Evolutionary conservation across 1,140 invertebrate genomes (phyloP), one percentile per base, ranked within the genome.

Genomic region (Pseudoatta argentina): DNA sequence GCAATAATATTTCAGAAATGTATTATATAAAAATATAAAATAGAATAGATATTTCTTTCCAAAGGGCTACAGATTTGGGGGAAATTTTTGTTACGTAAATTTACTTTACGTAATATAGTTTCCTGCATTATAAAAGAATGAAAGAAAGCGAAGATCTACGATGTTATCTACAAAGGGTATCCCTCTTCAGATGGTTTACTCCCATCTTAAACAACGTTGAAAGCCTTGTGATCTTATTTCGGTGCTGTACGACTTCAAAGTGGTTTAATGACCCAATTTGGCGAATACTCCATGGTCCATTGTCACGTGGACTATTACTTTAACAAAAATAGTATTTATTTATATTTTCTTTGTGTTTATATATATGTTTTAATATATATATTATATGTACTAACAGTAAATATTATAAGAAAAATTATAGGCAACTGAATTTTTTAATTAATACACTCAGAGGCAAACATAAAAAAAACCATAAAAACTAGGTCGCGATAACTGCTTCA

Each of bases 231-330:
- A 83, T 83, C 55, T 83, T 75, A 75, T 75, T 83, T 83, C 55
- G 69, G 53, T 39, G 16, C 18, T 63, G 39, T 75, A 61, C 79
- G 59, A 82, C 67, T 73, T 83, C 79, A 83, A 83, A 83, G 79
- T 83, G 55, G 79, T 75, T 75, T 83, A 83, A 83, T 83, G 79
- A 75, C 79, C 55, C 69, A 83, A 83, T 83, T 83, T 83, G 79
- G n/a, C 39, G 55, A 83, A 57, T 61, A 51, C 24, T 1, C 8
- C 39, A 61, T n/a, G 79, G 18, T 30, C 30, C n/a, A 75, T 83
- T 83, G 79, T 83, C 69, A 34, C 18, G 27, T 51, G 39, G 39
- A 63, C 39, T 27, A 75, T 83, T 83, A 81, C 69, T 63, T 51
- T 6, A 48, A 73, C 24, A 39, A 83, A 73, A 73, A 30, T 44